phyloP scores from a whole-genome alignment of 2,888 invertebrate species.

The Amblyjoppa fuscipennis region DNA sequence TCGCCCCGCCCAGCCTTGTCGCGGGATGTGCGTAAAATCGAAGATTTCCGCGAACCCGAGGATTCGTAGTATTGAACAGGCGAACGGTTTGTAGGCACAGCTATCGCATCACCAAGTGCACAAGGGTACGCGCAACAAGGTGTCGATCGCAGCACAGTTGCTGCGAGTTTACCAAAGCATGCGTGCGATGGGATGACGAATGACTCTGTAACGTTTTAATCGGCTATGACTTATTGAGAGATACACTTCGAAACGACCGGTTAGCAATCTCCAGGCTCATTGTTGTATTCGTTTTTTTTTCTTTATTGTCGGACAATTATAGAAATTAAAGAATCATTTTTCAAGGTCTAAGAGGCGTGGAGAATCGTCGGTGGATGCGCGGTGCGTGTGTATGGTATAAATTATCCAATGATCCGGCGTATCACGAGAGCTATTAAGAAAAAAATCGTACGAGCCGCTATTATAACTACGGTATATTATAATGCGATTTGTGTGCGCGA shows the following conservation, averaged over 20 bases:
- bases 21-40: constrained; percentile 54
- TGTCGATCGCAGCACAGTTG: not conserved
- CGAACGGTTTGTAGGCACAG: constrained; percentile 7
- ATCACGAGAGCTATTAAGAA: constrained; percentile 58
- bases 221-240: constrained; percentile 43
- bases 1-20: constrained; percentile 50
- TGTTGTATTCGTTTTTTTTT: constrained; percentile 40
- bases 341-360: constrained; percentile 62
- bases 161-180: not conserved
- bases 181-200: constrained; percentile 48
- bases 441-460: constrained; percentile 24
- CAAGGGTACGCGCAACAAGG: not conserved
- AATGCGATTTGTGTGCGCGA: constrained; percentile 46
- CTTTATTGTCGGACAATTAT: constrained; percentile 59
- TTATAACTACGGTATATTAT: constrained; percentile 53
- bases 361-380: constrained; percentile 35
- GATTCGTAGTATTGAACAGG: constrained; percentile 46
- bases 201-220: constrained; percentile 59
- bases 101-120: constrained; percentile 14
- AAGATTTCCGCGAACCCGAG: constrained; percentile 56
- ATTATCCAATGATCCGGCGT: constrained; percentile 59
- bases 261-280: constrained; percentile 53
- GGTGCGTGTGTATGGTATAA: constrained; percentile 37
- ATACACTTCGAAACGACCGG: constrained; percentile 39
- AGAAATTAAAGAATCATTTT: constrained; percentile 69